A percentile compares a stretch with the other conserved stretches of the same genome.
phyloP scores from a whole-genome alignment of 2,113 vertebrate genomes.

The rabbit (Oryctolagus cuniculus) region DNA sequence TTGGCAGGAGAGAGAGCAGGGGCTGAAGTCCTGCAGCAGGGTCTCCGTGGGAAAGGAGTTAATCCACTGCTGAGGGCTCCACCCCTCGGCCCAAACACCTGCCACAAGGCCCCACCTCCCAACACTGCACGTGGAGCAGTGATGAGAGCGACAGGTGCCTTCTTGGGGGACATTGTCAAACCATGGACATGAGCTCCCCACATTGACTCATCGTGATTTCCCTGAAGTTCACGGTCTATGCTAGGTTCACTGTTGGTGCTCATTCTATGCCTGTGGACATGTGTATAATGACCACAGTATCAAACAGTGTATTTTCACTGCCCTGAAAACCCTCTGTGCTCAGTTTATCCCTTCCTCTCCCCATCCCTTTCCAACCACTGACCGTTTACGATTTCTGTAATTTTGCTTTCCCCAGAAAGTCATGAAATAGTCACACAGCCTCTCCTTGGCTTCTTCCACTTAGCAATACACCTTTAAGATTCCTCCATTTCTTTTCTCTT shows the following conservation, averaged over 20 bases:
- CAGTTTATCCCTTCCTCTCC: not conserved
- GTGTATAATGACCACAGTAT: not conserved
- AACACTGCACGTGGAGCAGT: too few relatives aligned
- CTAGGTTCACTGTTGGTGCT: not conserved
- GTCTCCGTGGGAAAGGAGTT: not conserved
- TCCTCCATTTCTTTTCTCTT: not conserved
- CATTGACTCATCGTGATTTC: too few relatives aligned
- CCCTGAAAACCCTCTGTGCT: not conserved
- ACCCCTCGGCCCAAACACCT: too few relatives aligned
- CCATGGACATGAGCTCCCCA: too few relatives aligned
- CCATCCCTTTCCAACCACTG: not conserved
- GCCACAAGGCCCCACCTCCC: too few relatives aligned
- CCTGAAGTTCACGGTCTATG: not conserved
- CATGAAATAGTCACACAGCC: not conserved
- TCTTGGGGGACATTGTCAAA: not conserved
- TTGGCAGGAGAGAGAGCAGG: not conserved
- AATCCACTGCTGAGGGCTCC: not conserved
- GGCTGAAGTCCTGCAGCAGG: too few relatives aligned
- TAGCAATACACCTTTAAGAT: not conserved
- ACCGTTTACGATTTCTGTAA: not conserved
- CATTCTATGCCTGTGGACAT: not conserved
- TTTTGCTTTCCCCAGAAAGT: slow-evolving; percentile 13
- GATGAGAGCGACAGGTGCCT: rapidly evolving
- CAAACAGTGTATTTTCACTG: not conserved
- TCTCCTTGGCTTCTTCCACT: not conserved